Percentiles rank a stretch among this genome's conserved stretches.
Evolutionary conservation across 2,797 vertebrate species (phyloP).

Genomic region (Sandelia bainsii): DNA sequence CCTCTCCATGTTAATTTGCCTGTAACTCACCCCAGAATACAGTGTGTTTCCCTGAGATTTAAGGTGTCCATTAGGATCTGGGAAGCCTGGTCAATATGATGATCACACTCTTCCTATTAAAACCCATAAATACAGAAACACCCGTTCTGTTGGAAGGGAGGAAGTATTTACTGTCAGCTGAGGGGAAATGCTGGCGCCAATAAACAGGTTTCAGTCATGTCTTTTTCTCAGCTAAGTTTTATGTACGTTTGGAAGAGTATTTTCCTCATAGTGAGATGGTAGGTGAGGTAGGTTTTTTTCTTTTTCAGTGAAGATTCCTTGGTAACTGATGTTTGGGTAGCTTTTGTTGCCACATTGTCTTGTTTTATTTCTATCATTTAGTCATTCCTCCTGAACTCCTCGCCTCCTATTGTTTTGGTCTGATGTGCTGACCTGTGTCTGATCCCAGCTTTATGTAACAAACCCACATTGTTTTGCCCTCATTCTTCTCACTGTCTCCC

Average conservation of each 20-base stretch:
- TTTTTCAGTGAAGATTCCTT: slow-evolving; percentile 18
- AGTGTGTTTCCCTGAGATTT: slow-evolving; percentile 76
- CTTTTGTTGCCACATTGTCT: slow-evolving; percentile 40
- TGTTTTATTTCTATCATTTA: slow-evolving; percentile 42
- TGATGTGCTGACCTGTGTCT: slow-evolving; percentile 61
- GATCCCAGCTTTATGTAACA: slow-evolving; percentile 60
- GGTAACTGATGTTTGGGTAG: slow-evolving; percentile 3
- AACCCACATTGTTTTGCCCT: slow-evolving; percentile 43
- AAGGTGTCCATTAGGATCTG: slow-evolving; percentile 76
- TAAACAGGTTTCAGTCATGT: slow-evolving; percentile 70
- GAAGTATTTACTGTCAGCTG: slow-evolving; percentile 71
- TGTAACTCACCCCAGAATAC: slow-evolving; percentile 80
- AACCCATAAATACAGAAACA: slow-evolving; percentile 83
- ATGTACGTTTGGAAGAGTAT: slow-evolving; percentile 44
- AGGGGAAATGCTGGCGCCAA: slow-evolving; percentile 57
- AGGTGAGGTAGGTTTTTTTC: slow-evolving; percentile 19
- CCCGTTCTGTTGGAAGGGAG: slow-evolving; percentile 42
- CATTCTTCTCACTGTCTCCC: slow-evolving; percentile 30
- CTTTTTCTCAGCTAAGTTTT: slow-evolving; percentile 34
- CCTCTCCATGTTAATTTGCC: slow-evolving; percentile 77
- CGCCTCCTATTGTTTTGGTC: slow-evolving; percentile 38
- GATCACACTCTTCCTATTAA: slow-evolving; percentile 81
- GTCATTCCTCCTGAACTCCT: slow-evolving; percentile 33
- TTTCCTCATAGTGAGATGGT: slow-evolving; percentile 19
- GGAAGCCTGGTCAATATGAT: slow-evolving; percentile 79